phyloP scores from a whole-genome alignment of 2,113 vertebrate species.

The Neogale vison region DNA sequence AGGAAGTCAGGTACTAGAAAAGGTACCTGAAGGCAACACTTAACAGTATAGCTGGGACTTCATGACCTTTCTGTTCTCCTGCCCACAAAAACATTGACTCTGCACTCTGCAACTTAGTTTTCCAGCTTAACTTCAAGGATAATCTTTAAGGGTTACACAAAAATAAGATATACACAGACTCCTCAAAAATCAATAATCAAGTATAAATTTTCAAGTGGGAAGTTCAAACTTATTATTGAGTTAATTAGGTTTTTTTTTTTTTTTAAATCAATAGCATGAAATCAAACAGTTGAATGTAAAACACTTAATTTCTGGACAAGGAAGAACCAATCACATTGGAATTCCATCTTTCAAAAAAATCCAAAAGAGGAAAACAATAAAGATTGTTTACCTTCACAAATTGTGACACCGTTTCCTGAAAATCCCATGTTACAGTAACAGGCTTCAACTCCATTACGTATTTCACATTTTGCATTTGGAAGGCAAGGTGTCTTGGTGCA shows the following conservation, averaged over 20 bases:
- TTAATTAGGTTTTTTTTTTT: neutral
- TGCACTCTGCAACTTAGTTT: neutral
- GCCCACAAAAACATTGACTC: neutral
- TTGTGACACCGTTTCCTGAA: slow-evolving; percentile 84
- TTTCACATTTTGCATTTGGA: slow-evolving; percentile 85
- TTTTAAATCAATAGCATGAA: neutral
- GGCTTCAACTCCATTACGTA: slow-evolving; percentile 79
- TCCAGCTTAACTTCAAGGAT: neutral
- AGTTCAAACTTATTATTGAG: neutral
- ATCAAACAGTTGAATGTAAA: neutral
- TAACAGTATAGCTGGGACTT: too few relatives aligned
- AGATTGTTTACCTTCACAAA: slow-evolving; percentile 83
- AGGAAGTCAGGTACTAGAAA: neutral
- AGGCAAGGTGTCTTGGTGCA: slow-evolving; percentile 83
- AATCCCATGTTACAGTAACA: slow-evolving; percentile 86
- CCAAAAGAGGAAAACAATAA: neutral
- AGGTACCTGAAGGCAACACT: neutral
- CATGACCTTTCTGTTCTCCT: neutral
- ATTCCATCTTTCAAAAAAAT: neutral
- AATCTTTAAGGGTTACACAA: neutral
- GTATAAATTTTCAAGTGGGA: neutral
- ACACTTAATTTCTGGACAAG: neutral
- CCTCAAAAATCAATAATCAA: neutral
- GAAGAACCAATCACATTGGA: neutral
- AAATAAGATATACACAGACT: neutral